phyloP scores from a whole-genome alignment of 1,140 invertebrate genomes.

The Apolygus lucorum region DNA sequence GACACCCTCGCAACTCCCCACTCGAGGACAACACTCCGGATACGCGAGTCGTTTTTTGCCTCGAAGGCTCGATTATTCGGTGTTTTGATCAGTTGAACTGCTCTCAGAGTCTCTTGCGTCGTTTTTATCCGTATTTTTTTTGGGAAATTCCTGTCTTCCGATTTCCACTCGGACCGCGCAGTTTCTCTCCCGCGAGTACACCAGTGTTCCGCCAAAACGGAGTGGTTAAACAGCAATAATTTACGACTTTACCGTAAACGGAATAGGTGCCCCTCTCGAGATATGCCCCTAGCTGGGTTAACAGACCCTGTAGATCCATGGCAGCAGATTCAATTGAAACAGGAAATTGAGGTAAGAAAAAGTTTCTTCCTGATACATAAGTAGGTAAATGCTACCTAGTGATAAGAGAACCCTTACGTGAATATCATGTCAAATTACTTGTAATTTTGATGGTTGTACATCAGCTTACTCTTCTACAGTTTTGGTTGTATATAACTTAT shows the following conservation, averaged over 20 bases:
- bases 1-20: neutral
- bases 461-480: too few relatives aligned
- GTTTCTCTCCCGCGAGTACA: neutral
- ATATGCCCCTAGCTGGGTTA: constrained; percentile 34
- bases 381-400: too few relatives aligned
- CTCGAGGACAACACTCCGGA: neutral
- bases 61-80: neutral
- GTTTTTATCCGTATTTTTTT: too few relatives aligned
- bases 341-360: constrained; percentile 34
- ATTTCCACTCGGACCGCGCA: too few relatives aligned
- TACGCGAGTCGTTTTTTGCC: neutral
- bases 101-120: too few relatives aligned
- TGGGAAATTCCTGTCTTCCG: too few relatives aligned
- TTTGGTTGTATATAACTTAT: too few relatives aligned
- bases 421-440: too few relatives aligned
- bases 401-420: too few relatives aligned
- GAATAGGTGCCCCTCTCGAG: constrained; percentile 27
- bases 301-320: constrained; percentile 34
- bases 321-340: constrained; percentile 32
- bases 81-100: too few relatives aligned
- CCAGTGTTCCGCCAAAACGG: constrained; percentile 22
- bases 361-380: too few relatives aligned
- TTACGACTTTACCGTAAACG: constrained; percentile 21
- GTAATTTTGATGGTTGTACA: too few relatives aligned
- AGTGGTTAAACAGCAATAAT: constrained; percentile 21